These are phyloP conservation scores for Volucella inanis DNA, from an alignment of 2,888 invertebrate genomes.

Conservation along the genomic window DNA sequence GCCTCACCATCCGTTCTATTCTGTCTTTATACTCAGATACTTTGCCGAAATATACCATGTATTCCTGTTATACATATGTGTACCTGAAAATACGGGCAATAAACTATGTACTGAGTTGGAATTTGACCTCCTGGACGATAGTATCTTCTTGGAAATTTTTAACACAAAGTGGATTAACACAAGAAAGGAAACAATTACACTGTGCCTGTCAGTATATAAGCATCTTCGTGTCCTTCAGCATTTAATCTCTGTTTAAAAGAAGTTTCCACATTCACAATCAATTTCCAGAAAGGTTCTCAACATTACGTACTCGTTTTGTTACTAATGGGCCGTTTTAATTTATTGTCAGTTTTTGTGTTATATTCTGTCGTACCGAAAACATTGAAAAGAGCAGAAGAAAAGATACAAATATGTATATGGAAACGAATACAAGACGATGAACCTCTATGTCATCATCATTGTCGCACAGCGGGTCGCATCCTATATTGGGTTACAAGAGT, in stretches of 20 bases:
- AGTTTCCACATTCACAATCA: slow-evolving; percentile 21
- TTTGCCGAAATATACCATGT: neutral
- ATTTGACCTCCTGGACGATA: slow-evolving; percentile 46
- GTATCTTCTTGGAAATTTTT: slow-evolving; percentile 54
- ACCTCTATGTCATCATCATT: slow-evolving; percentile 60
- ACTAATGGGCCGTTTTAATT: slow-evolving; percentile 61
- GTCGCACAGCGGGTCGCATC: slow-evolving; percentile 69
- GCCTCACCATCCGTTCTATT: neutral
- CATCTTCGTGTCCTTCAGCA: slow-evolving; percentile 61
- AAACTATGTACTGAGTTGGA: neutral
- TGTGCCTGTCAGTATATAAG: slow-evolving; percentile 34
- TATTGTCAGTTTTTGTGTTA: slow-evolving; percentile 57
- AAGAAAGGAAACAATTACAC: slow-evolving; percentile 45
- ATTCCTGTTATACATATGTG: neutral
- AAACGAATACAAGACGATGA: slow-evolving; percentile 4
- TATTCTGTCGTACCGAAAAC: slow-evolving; percentile 8
- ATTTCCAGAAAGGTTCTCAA: slow-evolving; percentile 24
- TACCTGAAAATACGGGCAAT: neutral
- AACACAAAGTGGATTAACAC: slow-evolving; percentile 14
- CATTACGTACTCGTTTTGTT: neutral
- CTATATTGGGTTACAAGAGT: slow-evolving; percentile 67
- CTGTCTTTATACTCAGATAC: neutral
- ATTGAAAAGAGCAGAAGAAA: slow-evolving; percentile 35
- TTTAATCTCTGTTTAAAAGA: slow-evolving; percentile 50
- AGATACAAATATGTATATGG: no score